Conservation (phyloP, 2,797 vertebrate genomes). For the Poeciliopsis gracilis region DNA sequence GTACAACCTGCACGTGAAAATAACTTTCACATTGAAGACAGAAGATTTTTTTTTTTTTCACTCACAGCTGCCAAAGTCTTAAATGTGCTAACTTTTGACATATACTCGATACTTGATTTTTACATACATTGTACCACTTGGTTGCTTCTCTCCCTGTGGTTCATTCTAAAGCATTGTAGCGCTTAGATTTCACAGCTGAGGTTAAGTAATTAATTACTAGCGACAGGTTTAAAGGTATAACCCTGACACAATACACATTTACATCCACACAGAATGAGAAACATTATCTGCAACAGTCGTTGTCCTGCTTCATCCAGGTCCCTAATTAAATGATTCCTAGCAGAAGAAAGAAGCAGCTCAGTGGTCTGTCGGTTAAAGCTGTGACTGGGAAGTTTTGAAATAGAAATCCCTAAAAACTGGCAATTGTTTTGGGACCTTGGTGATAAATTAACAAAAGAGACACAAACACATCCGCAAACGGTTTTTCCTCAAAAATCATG, state of each 20-base stretch:
- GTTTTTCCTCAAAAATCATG: slow-evolving; percentile 28
- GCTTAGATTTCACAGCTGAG: neutral
- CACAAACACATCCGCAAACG: slow-evolving; percentile 10
- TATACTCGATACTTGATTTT: neutral
- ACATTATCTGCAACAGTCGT: slow-evolving; percentile 45
- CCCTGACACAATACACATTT: neutral
- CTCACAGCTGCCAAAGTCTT: neutral
- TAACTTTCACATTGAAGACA: neutral
- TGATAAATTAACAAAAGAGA: slow-evolving; percentile 10
- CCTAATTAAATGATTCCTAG: slow-evolving; percentile 61
- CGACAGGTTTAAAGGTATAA: neutral
- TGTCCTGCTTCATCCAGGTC: slow-evolving; percentile 34
- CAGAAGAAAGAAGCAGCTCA: slow-evolving; percentile 45
- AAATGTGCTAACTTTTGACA: neutral
- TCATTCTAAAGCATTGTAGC: neutral
- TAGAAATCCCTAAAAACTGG: slow-evolving; percentile 12
- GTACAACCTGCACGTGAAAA: neutral
- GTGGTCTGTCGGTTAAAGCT: slow-evolving; percentile 16
- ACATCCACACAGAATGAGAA: slow-evolving; percentile 5
- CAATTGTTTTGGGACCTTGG: slow-evolving; percentile 11
- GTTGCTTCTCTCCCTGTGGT: slow-evolving; percentile 14
- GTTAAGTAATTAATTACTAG: too few relatives aligned
- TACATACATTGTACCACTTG: slow-evolving; percentile 14
- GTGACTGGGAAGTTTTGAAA: slow-evolving; percentile 20
- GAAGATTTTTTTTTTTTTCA: neutral